Base-by-base conservation (phyloP, 2,888 invertebrate species). In the Schrankia costaestrigalis region DNA sequence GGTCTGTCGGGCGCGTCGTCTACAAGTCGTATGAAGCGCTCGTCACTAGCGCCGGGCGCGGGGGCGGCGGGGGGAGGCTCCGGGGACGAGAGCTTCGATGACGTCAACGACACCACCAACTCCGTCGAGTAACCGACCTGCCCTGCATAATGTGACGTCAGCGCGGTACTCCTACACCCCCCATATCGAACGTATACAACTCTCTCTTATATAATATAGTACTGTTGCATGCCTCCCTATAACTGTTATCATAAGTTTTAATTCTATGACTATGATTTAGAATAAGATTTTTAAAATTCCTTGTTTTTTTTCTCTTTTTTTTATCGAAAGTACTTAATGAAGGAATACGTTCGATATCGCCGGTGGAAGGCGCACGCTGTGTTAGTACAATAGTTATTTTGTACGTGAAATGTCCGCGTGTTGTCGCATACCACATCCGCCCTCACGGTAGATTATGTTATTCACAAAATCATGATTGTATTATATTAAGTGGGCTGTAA, bases 11-110 rank as follows among this genome's bases (percentile, higher is more conserved):
- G 89, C 52, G 74, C 92, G 29, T 90, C 92, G 15, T 90, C 92
- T 1, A 87, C 93, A 26, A 84, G 91, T 19, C 90, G 92, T 58
- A 89, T 91, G 54, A 93, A 93, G 81, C 91, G 94, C 35, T 90
- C 92, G 18, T 93, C 94, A 3, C 89, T 94, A 26, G 92, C 90
- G 62, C 90, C 92, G 12, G 82, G 82, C 70, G 89, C 79, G 49
- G n/a, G n/a, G n/a, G 92, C 90, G 62, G 90, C 92, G 12, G 82
- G 82, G 69, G 89, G 79, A 48, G 93, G 92, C 50, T 93, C 93
- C 25, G 93, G 93, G 5, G 94, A 93, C 76, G 94, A 93, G 77
- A 93, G 93, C 40, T 90, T 92, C 69, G 92, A 93, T 54, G 93
- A 93, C 79, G 92, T 77, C 69, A 88, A 94, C 76, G 94, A 94